Conservation (phyloP, 2,888 invertebrate species). For the Mylabris sibirica region DNA sequence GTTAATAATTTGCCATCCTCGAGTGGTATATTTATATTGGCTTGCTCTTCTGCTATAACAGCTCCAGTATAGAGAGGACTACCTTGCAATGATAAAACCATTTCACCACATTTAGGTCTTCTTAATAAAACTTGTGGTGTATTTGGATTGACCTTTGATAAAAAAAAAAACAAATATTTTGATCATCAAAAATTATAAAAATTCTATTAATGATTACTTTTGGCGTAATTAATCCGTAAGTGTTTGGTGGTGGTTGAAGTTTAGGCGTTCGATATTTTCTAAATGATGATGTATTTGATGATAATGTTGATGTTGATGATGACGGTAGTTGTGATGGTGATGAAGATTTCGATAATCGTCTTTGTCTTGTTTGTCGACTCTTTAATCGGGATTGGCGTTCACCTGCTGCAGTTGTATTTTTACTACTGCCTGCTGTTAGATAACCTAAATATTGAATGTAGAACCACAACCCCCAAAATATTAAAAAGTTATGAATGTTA, state of each 20-base stretch:
- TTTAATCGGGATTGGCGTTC: conserved; percentile 34
- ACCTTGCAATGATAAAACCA: conserved; percentile 73
- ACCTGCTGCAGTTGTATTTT: conserved; percentile 37
- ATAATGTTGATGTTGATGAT: conserved; percentile 17
- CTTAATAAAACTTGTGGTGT: conserved; percentile 70
- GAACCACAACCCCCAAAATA: conserved; percentile 24
- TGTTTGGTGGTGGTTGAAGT: conserved; percentile 32
- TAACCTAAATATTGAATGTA: conserved; percentile 46
- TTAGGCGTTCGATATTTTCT: conserved; percentile 40
- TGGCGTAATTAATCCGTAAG: conserved; percentile 51
- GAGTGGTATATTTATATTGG: conserved; percentile 73
- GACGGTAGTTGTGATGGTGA: conserved; percentile 35
- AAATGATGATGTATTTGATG: neutral
- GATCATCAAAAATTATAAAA: neutral
- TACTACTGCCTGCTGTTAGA: conserved; percentile 52
- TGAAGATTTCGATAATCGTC: conserved; percentile 42
- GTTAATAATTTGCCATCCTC: conserved; percentile 70
- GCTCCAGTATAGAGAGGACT: conserved; percentile 70
- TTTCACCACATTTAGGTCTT: conserved; percentile 70
- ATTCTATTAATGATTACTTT: no score
- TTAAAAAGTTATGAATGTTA: conserved; percentile 22
- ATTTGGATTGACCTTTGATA: conserved; percentile 64
- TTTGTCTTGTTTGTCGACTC: conserved; percentile 20
- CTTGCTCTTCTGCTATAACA: conserved; percentile 63
- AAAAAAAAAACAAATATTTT: conserved; percentile 22